Evolutionary conservation across 2,113 vertebrate genomes (phyloP).

Genomic region (Poecilia latipinna): DNA sequence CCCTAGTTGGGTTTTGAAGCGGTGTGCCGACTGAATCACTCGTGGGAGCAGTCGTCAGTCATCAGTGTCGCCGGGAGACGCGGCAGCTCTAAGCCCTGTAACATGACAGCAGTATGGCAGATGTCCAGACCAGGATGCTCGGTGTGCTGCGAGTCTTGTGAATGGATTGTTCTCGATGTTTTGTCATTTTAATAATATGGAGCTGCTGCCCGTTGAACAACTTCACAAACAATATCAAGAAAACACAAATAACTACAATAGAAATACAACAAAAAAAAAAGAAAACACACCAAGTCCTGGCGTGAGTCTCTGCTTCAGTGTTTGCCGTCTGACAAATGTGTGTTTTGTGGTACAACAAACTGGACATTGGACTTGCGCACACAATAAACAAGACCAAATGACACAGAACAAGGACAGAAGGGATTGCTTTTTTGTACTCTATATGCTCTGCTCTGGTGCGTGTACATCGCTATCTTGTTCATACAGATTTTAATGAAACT

Average conservation of each 20-base stretch:
- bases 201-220: conserved; percentile 34
- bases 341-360: conserved; percentile 60
- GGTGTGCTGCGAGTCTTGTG: conserved; percentile 25
- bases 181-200: conserved; percentile 17
- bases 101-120: conserved; percentile 15
- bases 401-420: conserved; percentile 13
- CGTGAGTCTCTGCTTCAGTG: conserved; percentile 43
- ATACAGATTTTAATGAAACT: conserved; percentile 24
- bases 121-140: conserved; percentile 15
- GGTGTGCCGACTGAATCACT: conserved; percentile 28
- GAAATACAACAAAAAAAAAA: not conserved
- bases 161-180: conserved; percentile 38
- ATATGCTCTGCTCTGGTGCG: conserved; percentile 27
- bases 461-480: conserved; percentile 41
- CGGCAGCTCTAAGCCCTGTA: conserved; percentile 11
- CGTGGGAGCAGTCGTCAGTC: conserved; percentile 13
- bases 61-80: conserved; percentile 17
- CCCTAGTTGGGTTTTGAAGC: conserved; percentile 31
- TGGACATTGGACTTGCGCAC: conserved; percentile 47
- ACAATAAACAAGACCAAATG: conserved; percentile 32
- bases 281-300: conserved; percentile 47
- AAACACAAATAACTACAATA: conserved; percentile 17
- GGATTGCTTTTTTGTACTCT: conserved; percentile 4
- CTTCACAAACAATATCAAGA: conserved; percentile 2
- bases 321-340: conserved; percentile 42